phyloP scores from a whole-genome alignment of 2,113 vertebrate species.

The Mesitornis unicolor region DNA sequence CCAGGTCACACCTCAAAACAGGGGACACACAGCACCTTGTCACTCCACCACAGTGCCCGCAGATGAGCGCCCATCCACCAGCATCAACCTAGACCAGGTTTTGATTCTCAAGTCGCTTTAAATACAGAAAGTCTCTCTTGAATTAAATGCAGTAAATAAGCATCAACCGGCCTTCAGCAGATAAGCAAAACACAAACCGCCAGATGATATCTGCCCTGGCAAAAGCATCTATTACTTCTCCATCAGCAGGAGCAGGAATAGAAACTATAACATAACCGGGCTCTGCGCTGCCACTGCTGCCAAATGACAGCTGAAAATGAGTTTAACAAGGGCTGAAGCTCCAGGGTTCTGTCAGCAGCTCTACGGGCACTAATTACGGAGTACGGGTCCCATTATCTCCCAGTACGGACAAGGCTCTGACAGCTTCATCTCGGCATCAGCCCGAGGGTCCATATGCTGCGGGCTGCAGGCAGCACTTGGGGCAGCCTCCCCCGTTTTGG shows the following conservation, averaged over 20 bases:
- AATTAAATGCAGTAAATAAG: not conserved
- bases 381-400: conserved; percentile 5
- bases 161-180: not conserved
- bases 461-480: not conserved
- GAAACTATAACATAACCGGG: not conserved
- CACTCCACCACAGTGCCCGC: not conserved
- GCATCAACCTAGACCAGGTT: not conserved
- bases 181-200: not conserved
- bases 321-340: conserved; percentile 17
- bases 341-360: conserved; percentile 43
- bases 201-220: not conserved
- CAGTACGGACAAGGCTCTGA: not conserved
- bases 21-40: not conserved
- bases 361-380: not conserved
- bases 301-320: conserved; percentile 42
- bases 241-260: not conserved
- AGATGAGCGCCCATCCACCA: not conserved
- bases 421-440: not conserved
- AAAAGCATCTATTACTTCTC: not conserved
- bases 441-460: not conserved
- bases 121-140: not conserved
- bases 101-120: not conserved
- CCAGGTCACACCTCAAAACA: not conserved
- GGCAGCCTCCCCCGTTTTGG: not conserved
- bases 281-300: not conserved